Evolutionary conservation across 2,797 vertebrate species (phyloP).

Genomic region (Sitta carolinensis): DNA sequence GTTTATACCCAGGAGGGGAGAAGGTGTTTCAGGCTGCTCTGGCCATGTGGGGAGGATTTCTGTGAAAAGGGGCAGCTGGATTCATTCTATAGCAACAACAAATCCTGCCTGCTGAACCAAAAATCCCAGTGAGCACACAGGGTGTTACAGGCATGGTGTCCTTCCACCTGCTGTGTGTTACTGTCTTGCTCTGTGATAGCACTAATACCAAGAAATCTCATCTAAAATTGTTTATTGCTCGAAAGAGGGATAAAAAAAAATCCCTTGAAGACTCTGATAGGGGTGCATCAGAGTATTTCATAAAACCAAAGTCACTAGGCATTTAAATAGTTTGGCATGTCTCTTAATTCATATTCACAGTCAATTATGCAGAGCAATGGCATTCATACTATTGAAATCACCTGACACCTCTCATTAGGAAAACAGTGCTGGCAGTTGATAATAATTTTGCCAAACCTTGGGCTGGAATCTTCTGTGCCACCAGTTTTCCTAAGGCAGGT

Average conservation of each 20-base stretch:
- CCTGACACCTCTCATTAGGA: background rate
- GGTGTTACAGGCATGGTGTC: background rate
- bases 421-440: background rate
- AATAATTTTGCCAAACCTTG: background rate
- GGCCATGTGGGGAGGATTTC: background rate
- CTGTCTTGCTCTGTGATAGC: background rate
- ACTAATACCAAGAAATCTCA: background rate
- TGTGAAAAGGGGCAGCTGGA: background rate
- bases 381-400: background rate
- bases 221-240: background rate
- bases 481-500: background rate
- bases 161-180: background rate
- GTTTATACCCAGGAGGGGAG: background rate
- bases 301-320: background rate
- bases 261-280: background rate
- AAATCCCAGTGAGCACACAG: background rate
- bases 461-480: background rate
- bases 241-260: background rate
- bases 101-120: background rate
- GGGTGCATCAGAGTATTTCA: background rate
- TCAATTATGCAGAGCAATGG: background rate
- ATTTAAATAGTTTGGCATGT: background rate
- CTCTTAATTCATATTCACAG: background rate
- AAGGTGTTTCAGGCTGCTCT: background rate
- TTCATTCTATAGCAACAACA: background rate